Evolutionary conservation across 2,888 invertebrate species (phyloP).

Genomic region (Vesta saturnalis): DNA sequence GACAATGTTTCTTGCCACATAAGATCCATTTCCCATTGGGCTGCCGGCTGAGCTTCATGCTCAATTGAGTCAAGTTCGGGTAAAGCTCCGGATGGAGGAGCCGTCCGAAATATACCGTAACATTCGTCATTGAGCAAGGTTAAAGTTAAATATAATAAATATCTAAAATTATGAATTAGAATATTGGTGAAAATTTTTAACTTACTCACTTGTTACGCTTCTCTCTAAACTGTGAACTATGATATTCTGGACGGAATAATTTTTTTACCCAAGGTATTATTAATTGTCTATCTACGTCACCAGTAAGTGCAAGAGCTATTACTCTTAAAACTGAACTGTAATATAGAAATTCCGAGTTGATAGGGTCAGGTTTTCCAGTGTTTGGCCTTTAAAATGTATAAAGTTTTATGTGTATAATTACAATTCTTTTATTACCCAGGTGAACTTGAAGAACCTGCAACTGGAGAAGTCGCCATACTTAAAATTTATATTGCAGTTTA

Average conservation of each 20-base stretch:
- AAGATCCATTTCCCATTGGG: constrained; percentile 63
- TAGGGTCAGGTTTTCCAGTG: constrained; percentile 52
- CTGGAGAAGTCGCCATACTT: neutral
- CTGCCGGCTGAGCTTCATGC: constrained; percentile 50
- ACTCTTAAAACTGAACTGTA: constrained; percentile 62
- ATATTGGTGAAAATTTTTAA: neutral
- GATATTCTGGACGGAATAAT: constrained; percentile 64
- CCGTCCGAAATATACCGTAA: constrained; percentile 55
- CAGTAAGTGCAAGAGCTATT: constrained; percentile 59
- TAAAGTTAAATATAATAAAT: constrained; percentile 59
- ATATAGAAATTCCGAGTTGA: constrained; percentile 64
- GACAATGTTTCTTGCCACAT: constrained; percentile 61
- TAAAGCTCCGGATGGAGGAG: constrained; percentile 59
- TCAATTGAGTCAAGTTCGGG: constrained; percentile 55
- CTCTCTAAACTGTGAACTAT: constrained; percentile 60
- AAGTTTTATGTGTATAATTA: neutral
- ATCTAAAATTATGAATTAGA: constrained; percentile 48
- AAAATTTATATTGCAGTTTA: neutral
- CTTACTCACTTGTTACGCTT: constrained; percentile 61
- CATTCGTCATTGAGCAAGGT: constrained; percentile 61
- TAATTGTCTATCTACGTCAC: constrained; percentile 54
- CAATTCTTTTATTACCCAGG: neutral
- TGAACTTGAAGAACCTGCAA: neutral
- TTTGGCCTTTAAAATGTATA: neutral
- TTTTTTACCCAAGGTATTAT: constrained; percentile 63